These are phyloP conservation scores for Neosilurus hyrtlii DNA, from an alignment of 2,797 vertebrate species.

Conservation along the genomic window DNA sequence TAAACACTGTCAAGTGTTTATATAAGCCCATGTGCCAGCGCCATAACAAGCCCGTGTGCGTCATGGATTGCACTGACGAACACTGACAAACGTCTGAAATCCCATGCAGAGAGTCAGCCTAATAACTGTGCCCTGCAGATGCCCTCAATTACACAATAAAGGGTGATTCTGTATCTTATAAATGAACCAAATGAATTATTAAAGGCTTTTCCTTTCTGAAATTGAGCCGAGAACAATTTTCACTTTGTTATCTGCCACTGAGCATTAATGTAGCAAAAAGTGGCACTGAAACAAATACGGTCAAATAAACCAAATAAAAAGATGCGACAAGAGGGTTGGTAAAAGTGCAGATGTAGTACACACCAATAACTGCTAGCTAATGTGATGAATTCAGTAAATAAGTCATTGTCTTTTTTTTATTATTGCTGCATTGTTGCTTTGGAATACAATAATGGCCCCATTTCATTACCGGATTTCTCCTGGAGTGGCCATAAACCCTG, in stretches of 20 bases:
- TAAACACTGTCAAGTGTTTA: not conserved
- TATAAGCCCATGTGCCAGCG: no score
- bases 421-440: not conserved
- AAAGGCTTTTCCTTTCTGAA: conserved; percentile 24
- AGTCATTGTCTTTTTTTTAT: not conserved
- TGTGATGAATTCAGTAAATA: not conserved
- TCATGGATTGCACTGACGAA: no score
- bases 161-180: conserved; percentile 13
- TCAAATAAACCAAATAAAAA: not conserved
- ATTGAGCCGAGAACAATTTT: conserved; percentile 28
- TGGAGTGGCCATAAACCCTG: not conserved
- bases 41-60: no score
- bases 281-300: not conserved
- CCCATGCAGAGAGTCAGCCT: not conserved
- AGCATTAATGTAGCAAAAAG: not conserved
- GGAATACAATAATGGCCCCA: not conserved
- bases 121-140: conserved; percentile 13
- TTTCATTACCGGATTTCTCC: not conserved
- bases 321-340: not conserved
- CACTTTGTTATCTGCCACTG: conserved; percentile 10
- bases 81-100: not conserved
- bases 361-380: not conserved
- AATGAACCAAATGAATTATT: conserved; percentile 29
- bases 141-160: conserved; percentile 28
- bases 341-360: not conserved